Percentiles rank a stretch among this genome's conserved stretches.
phyloP scores from a whole-genome alignment of 2,888 invertebrate species.

The Rhagium mordax region DNA sequence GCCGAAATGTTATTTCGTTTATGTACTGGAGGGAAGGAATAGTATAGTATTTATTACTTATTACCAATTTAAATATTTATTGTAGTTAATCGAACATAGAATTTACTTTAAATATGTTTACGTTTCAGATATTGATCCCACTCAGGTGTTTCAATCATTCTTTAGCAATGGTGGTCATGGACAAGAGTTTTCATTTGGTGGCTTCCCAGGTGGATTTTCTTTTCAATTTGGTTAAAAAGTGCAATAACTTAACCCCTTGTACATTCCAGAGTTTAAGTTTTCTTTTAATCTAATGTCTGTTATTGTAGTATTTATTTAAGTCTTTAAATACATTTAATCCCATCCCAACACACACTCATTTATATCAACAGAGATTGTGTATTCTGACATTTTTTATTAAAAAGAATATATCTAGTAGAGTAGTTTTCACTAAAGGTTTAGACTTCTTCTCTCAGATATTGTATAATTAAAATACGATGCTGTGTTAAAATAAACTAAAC shows the following conservation, averaged over 20 bases:
- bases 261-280: constrained; percentile 44
- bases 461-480: neutral
- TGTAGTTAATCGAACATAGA: no score
- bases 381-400: constrained; percentile 6
- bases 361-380: neutral
- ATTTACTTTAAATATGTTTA: neutral
- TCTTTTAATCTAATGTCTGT: constrained; percentile 35
- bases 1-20: no score
- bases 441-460: neutral
- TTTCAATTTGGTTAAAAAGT: constrained; percentile 79
- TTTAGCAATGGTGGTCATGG: constrained; percentile 77
- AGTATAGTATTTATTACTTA: no score
- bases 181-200: constrained; percentile 73
- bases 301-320: constrained; percentile 44
- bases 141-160: constrained; percentile 89
- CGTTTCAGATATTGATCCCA: constrained; percentile 84
- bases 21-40: no score
- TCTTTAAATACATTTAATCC: constrained; percentile 31
- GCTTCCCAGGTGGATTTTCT: constrained; percentile 77
- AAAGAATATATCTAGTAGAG: neutral
- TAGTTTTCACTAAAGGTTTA: neutral
- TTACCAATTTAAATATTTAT: no score
- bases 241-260: constrained; percentile 34
- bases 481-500: neutral
- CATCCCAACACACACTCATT: neutral